phyloP scores from a whole-genome alignment of 1,140 invertebrate species.

The Panagrolaimus sp. region DNA sequence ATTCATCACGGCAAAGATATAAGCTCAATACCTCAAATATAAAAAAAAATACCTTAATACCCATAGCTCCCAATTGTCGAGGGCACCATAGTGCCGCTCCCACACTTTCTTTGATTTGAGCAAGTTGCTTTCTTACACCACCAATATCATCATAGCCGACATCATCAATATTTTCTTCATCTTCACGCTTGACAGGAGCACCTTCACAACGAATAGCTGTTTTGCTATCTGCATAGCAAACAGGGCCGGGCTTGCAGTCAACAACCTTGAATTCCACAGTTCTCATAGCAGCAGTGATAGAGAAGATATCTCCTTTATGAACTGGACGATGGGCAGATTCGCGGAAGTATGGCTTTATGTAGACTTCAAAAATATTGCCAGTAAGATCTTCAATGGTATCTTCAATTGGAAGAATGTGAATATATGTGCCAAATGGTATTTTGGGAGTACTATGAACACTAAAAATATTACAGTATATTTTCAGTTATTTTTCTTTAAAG shows the following conservation, averaged over 20 bases:
- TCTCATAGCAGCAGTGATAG: constrained; percentile 93
- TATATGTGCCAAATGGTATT: constrained; percentile 94
- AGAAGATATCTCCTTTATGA: constrained; percentile 93
- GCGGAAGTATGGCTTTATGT: constrained; percentile 95
- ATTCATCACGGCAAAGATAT: constrained; percentile 36
- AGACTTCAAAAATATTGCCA: constrained; percentile 95
- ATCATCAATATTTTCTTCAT: constrained; percentile 93
- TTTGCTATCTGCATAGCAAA: constrained; percentile 96
- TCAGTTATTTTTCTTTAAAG: constrained; percentile 40
- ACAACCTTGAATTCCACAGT: constrained; percentile 95
- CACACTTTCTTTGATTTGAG: constrained; percentile 99
- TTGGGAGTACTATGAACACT: constrained; percentile 76
- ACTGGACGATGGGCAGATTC: constrained; percentile 98
- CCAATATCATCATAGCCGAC: constrained; percentile 99
- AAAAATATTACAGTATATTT: constrained; percentile 14
- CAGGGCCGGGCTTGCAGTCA: constrained; percentile 92
- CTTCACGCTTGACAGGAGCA: constrained; percentile 95
- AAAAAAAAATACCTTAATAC: constrained; percentile 62
- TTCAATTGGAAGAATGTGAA: constrained; percentile 97
- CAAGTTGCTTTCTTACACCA: constrained; percentile 93
- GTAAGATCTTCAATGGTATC: constrained; percentile 96
- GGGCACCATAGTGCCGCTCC: constrained; percentile 94
- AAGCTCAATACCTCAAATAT: too few relatives aligned
- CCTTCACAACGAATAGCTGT: constrained; percentile 99
- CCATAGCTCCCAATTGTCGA: constrained; percentile 83